These are phyloP conservation scores for Temnothorax curvispinosus DNA, from an alignment of 1,140 invertebrate species.

Conservation along the genomic window DNA sequence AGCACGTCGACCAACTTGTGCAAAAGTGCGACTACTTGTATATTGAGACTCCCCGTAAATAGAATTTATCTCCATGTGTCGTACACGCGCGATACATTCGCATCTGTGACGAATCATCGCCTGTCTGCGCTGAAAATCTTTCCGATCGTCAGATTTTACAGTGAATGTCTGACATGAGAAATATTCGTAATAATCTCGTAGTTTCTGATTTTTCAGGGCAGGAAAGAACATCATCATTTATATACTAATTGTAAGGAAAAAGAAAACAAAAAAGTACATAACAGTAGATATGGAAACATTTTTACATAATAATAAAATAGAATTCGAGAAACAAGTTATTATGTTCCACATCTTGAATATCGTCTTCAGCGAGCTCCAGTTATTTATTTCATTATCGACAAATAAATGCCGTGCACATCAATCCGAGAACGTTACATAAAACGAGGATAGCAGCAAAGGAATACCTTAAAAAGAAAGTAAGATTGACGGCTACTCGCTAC, in stretches of 20 bases:
- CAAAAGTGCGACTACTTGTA: conserved; percentile 61
- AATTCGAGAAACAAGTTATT: neutral
- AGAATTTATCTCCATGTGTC: conserved; percentile 59
- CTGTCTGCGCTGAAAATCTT: conserved; percentile 33
- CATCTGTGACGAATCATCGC: neutral
- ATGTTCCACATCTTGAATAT: neutral
- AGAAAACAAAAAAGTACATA: neutral
- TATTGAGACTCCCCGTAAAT: conserved; percentile 63
- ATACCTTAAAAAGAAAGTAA: neutral
- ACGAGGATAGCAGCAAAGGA: neutral
- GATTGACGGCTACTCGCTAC: neutral
- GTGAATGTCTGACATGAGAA: conserved; percentile 29
- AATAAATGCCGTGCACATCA: neutral
- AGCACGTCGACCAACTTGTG: conserved; percentile 12
- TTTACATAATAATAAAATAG: neutral
- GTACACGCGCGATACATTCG: neutral
- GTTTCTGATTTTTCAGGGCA: neutral
- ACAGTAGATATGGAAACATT: neutral
- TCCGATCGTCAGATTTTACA: conserved; percentile 60
- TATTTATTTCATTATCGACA: neutral
- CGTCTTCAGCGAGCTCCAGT: neutral
- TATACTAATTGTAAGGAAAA: neutral
- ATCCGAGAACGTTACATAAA: neutral
- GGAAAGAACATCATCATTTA: neutral
- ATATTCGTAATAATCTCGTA: conserved; percentile 7